Conservation (phyloP, 1,140 invertebrate species). For the Megathymus violae region DNA sequence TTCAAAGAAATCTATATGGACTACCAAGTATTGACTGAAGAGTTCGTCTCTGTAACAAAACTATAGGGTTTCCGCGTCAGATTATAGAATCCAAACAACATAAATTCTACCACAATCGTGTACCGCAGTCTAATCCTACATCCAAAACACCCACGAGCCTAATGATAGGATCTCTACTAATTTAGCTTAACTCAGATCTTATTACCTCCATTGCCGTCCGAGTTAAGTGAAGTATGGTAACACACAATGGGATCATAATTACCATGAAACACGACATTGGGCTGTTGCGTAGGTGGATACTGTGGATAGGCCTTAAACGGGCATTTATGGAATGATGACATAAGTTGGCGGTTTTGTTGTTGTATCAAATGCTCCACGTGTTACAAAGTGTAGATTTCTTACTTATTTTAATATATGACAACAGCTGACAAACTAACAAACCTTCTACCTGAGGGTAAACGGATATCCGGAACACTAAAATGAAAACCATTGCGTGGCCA, state of each 20-base stretch:
- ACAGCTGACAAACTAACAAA: too few relatives aligned
- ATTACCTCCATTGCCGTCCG: background rate
- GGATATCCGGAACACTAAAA: too few relatives aligned
- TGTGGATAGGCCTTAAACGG: background rate
- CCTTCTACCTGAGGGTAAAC: too few relatives aligned
- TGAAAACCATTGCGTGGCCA: too few relatives aligned
- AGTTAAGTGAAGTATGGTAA: background rate
- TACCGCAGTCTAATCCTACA: background rate
- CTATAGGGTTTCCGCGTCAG: too few relatives aligned
- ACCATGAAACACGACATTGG: slow-evolving; percentile 1
- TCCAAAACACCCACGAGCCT: background rate
- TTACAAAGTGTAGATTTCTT: too few relatives aligned
- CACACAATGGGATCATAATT: background rate
- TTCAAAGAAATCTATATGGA: too few relatives aligned
- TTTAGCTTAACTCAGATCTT: slow-evolving; percentile 4
- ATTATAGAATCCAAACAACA: too few relatives aligned
- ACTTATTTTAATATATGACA: too few relatives aligned
- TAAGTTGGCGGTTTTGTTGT: background rate
- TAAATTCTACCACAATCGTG: too few relatives aligned
- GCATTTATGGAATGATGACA: slow-evolving; percentile 1
- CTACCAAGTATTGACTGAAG: too few relatives aligned
- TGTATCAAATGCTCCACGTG: background rate
- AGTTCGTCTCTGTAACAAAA: too few relatives aligned
- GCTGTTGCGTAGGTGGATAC: background rate
- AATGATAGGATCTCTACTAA: background rate